Conservation (phyloP, 2,888 invertebrate species). For the Idaea biselata region DNA sequence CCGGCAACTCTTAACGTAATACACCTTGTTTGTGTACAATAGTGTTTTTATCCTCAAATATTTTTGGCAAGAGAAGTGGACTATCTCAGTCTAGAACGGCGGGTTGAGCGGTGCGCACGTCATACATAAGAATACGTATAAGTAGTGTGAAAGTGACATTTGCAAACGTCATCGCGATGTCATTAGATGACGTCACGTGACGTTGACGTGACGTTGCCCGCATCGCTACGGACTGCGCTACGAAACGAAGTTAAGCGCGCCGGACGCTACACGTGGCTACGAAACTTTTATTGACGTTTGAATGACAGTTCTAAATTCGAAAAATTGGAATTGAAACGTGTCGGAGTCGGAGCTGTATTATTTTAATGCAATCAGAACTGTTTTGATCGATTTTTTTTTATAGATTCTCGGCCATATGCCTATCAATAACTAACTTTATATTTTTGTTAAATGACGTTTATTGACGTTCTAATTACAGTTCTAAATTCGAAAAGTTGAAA, state of each 20-base stretch:
- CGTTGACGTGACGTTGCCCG: constrained; percentile 33
- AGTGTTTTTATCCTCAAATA: constrained; percentile 55
- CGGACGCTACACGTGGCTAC: constrained; percentile 34
- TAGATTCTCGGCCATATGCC: no score
- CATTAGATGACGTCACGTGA: constrained; percentile 31
- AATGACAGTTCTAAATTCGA: constrained; percentile 11
- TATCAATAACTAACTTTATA: no score
- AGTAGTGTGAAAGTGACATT: constrained; percentile 40
- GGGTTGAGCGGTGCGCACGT: constrained; percentile 62
- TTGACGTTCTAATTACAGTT: constrained; percentile 23
- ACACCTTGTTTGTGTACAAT: constrained; percentile 58
- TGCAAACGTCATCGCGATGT: constrained; percentile 33
- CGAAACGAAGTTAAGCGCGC: constrained; percentile 16
- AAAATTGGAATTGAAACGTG: constrained; percentile 6
- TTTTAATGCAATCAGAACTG: not conserved
- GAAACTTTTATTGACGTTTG: constrained; percentile 29
- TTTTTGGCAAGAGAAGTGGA: constrained; percentile 57
- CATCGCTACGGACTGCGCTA: constrained; percentile 20
- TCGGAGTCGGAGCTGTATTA: not conserved
- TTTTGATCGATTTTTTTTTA: not conserved
- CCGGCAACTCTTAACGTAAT: constrained; percentile 49
- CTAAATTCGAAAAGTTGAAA: constrained; percentile 10
- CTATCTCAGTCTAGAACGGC: constrained; percentile 67
- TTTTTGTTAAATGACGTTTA: constrained; percentile 18
- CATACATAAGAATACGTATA: constrained; percentile 37